A percentile compares a stretch with the other conserved stretches of the same genome.
Evolutionary conservation across 1,140 invertebrate species (phyloP).

Genomic region (Drosophila lacteicornis): DNA sequence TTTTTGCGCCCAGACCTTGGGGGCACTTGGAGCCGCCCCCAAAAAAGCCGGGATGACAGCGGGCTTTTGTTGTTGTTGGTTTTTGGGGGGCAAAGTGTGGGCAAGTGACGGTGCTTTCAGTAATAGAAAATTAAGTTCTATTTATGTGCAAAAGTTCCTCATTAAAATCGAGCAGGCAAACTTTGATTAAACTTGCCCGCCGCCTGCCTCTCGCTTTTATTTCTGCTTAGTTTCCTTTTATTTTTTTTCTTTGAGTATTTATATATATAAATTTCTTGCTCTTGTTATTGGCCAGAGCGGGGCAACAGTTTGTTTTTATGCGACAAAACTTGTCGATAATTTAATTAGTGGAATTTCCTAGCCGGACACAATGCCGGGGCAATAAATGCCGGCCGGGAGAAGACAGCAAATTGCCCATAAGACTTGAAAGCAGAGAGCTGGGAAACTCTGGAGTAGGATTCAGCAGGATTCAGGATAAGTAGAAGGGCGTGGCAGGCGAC

Average conservation of each 20-base stretch:
- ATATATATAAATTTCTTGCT: not conserved
- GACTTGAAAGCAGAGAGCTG: conserved; percentile 34
- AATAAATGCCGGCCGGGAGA: conserved; percentile 37
- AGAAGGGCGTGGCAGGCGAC: conserved; percentile 14
- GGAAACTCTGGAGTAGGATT: not conserved
- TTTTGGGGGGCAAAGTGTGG: not conserved
- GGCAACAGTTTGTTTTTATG: conserved; percentile 65
- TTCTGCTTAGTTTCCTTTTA: conserved; percentile 8
- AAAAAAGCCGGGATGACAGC: conserved; percentile 33
- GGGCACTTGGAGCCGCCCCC: conserved; percentile 18
- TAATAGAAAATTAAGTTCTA: conserved; percentile 70
- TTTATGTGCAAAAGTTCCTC: conserved; percentile 52
- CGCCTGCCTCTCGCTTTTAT: conserved; percentile 19
- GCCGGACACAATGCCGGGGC: conserved; percentile 25
- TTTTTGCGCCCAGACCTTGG: conserved; percentile 25
- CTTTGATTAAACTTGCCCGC: conserved; percentile 61
- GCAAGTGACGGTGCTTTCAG: conserved; percentile 26
- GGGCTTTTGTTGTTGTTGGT: conserved; percentile 38
- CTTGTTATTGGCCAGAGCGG: conserved; percentile 6
- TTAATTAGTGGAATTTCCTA: conserved; percentile 67
- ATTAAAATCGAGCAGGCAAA: conserved; percentile 64
- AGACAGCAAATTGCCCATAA: conserved; percentile 48
- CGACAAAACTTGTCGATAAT: conserved; percentile 68
- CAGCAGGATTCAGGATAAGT: conserved; percentile 7
- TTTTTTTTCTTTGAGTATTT: not conserved